These are phyloP conservation scores for Theonella swinhoei DNA, from an alignment of 37 sponge, comb jelly and placozoan species.

Conservation along the genomic window DNA sequence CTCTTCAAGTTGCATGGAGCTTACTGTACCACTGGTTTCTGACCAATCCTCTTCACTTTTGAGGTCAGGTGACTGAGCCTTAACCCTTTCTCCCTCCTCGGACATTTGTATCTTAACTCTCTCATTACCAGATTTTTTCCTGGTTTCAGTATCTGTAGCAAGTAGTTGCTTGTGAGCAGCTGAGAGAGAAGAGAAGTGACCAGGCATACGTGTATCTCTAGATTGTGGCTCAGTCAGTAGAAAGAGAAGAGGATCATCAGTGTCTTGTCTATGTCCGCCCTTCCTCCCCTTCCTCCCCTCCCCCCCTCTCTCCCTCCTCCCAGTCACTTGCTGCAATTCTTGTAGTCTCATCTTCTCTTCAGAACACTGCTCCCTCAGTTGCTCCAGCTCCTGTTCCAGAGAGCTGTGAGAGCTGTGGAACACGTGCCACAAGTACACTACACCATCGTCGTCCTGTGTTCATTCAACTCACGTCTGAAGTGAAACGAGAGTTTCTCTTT, in stretches of 20 bases:
- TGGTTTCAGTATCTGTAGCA: neutral
- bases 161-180: neutral
- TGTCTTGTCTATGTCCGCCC: neutral
- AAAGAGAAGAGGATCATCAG: no score
- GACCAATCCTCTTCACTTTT: neutral
- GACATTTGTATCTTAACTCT: neutral
- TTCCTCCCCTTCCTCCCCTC: conserved; percentile 9
- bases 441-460: no score
- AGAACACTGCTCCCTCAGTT: neutral
- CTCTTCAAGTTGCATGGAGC: conserved; percentile 22
- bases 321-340: neutral
- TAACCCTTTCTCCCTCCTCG: neutral
- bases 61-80: neutral
- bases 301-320: neutral
- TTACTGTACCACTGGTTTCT: neutral
- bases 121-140: neutral
- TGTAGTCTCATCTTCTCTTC: no score
- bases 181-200: conserved; percentile 2
- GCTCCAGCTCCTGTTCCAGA: neutral
- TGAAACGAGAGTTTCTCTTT: conserved; percentile 15
- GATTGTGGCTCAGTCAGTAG: neutral
- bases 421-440: no score
- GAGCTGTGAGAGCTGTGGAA: neutral
- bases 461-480: conserved; percentile 30
- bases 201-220: neutral